Conservation (phyloP, 2,888 invertebrate species). For the Masnerella sp. region DNA sequence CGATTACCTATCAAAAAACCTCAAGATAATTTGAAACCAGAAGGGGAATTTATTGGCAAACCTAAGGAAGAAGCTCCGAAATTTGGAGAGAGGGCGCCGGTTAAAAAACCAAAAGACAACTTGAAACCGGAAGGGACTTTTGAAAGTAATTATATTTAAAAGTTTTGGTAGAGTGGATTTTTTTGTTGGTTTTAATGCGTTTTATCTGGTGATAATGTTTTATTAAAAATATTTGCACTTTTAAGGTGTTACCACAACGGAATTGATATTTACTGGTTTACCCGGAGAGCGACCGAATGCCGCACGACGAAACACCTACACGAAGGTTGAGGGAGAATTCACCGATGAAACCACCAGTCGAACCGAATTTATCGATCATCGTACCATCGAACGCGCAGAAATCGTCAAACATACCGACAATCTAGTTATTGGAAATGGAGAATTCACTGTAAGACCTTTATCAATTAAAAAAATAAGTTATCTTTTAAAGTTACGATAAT, state of each 20-base stretch:
- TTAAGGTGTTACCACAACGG: conserved; percentile 86
- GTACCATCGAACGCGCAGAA: conserved; percentile 81
- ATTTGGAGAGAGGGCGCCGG: conserved; percentile 65
- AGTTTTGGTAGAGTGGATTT: not conserved
- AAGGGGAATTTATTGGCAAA: conserved; percentile 77
- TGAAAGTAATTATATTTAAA: conserved; percentile 32
- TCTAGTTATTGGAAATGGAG: conserved; percentile 82
- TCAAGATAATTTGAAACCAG: conserved; percentile 80
- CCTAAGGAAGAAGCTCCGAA: conserved; percentile 63
- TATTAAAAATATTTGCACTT: too few relatives aligned
- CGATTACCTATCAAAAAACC: conserved; percentile 76
- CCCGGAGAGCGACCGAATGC: conserved; percentile 80
- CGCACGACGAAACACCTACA: conserved; percentile 86
- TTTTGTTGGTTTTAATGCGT: too few relatives aligned
- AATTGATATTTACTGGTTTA: conserved; percentile 82
- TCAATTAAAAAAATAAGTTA: too few relatives aligned
- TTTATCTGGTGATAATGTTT: too few relatives aligned
- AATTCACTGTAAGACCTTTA: conserved; percentile 76
- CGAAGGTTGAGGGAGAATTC: conserved; percentile 87
- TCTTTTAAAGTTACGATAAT: too few relatives aligned
- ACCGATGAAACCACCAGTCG: conserved; percentile 83
- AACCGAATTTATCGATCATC: conserved; percentile 84
- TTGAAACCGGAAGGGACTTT: conserved; percentile 80
- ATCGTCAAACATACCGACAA: conserved; percentile 83
- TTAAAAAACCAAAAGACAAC: conserved; percentile 76